Conservation (phyloP, 2,797 vertebrate genomes). For the Pseudochaenichthys georgianus region DNA sequence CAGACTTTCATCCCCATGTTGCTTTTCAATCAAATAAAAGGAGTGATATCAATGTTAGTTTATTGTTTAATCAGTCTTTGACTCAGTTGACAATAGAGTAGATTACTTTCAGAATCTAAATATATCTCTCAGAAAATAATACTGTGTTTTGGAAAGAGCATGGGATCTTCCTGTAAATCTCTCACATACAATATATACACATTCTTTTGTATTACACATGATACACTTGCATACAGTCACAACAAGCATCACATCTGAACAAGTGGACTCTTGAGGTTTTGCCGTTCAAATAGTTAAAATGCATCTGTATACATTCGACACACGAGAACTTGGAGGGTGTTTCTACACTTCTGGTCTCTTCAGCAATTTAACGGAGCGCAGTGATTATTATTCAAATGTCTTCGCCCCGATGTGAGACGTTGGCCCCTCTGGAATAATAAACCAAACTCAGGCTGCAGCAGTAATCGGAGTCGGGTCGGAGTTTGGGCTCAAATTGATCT, state of each 20-base stretch:
- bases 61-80: slow-evolving; percentile 83
- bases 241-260: slow-evolving; percentile 69
- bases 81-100: slow-evolving; percentile 74
- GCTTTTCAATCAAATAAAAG: slow-evolving; percentile 12
- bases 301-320: slow-evolving; percentile 80
- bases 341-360: slow-evolving; percentile 39
- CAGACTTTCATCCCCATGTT: background rate
- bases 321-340: slow-evolving; percentile 13
- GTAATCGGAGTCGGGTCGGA: slow-evolving; percentile 22
- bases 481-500: background rate
- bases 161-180: slow-evolving; percentile 73
- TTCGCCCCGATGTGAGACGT: slow-evolving; percentile 27
- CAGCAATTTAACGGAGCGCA: slow-evolving; percentile 16
- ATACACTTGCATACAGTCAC: slow-evolving; percentile 71
- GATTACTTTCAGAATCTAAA: slow-evolving; percentile 82
- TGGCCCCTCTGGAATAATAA: slow-evolving; percentile 48
- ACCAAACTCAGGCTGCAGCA: slow-evolving; percentile 23
- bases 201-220: slow-evolving; percentile 70
- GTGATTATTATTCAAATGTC: slow-evolving; percentile 35
- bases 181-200: slow-evolving; percentile 81
- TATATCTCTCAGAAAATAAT: slow-evolving; percentile 86
- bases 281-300: slow-evolving; percentile 62
- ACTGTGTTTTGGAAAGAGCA: slow-evolving; percentile 78
- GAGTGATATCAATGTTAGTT: slow-evolving; percentile 76
- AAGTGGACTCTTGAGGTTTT: slow-evolving; percentile 67